Evolutionary conservation across 2,888 invertebrate genomes (phyloP).

Genomic region (Orthosia cruda): DNA sequence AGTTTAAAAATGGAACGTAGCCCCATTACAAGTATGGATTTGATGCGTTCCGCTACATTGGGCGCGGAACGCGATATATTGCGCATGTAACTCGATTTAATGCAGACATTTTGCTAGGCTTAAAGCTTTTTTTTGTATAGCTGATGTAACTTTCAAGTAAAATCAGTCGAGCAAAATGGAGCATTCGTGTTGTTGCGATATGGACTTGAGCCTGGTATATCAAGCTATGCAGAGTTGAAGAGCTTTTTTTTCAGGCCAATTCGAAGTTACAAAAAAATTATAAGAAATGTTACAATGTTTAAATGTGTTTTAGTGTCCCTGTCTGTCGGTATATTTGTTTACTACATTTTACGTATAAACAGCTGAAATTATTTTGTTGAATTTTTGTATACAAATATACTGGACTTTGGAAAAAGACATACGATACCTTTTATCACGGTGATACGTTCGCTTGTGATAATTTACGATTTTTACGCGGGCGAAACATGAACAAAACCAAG

Average conservation of each 20-base stretch:
- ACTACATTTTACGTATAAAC: no score
- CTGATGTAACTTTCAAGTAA: constrained; percentile 27
- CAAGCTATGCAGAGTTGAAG: neutral
- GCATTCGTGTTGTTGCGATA: neutral
- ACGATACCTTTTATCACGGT: no score
- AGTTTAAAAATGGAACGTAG: constrained; percentile 83
- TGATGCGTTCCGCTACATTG: constrained; percentile 89
- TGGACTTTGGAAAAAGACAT: no score
- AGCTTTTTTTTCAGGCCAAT: neutral
- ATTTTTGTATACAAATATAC: no score
- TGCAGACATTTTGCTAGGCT: constrained; percentile 67
- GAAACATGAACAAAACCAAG: no score
- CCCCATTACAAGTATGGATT: constrained; percentile 75
- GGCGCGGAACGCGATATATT: constrained; percentile 83
- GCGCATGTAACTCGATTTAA: constrained; percentile 86
- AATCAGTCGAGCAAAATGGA: constrained; percentile 15
- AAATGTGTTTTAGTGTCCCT: no score
- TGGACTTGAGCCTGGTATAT: neutral
- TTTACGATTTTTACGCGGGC: no score
- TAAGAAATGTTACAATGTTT: no score
- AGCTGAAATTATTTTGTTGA: no score
- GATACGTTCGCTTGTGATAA: no score
- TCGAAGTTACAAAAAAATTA: neutral
- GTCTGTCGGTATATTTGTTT: no score
- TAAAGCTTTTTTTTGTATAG: constrained; percentile 20